A percentile compares a stretch with the other conserved stretches of the same genome.
These are phyloP conservation scores for Arizona elegans DNA, from an alignment of 2,113 vertebrate genomes.

Conservation along the genomic window DNA sequence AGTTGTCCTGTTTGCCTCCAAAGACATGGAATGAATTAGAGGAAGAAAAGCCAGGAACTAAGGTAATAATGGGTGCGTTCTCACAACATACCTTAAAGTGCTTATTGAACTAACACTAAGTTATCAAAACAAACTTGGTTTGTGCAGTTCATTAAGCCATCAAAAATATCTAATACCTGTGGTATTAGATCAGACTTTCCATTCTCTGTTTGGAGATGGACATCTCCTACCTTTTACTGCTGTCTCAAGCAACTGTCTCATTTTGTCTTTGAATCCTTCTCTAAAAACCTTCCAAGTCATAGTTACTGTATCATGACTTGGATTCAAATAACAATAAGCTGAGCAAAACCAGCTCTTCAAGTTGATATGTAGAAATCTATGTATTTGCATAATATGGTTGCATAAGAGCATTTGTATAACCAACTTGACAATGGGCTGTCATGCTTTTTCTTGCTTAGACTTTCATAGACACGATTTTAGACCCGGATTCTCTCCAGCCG, in stretches of 20 bases:
- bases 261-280: not conserved
- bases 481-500: not conserved
- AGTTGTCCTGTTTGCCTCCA: not conserved
- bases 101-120: not conserved
- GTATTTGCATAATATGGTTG: not conserved
- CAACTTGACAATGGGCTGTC: not conserved
- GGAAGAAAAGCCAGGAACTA: not conserved
- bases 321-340: not conserved
- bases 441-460: not conserved
- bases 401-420: not conserved
- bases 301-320: not conserved
- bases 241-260: not conserved
- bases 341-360: not conserved
- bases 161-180: not conserved
- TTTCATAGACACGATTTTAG: not conserved
- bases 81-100: not conserved
- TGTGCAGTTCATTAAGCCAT: not conserved
- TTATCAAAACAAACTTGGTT: not conserved
- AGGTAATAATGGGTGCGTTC: not conserved
- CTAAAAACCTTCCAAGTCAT: not conserved
- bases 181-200: not conserved
- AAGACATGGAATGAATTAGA: not conserved
- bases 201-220: not conserved
- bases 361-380: not conserved
- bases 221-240: not conserved